Conservation (phyloP, 2,888 invertebrate species). For the Folsomia candida region DNA sequence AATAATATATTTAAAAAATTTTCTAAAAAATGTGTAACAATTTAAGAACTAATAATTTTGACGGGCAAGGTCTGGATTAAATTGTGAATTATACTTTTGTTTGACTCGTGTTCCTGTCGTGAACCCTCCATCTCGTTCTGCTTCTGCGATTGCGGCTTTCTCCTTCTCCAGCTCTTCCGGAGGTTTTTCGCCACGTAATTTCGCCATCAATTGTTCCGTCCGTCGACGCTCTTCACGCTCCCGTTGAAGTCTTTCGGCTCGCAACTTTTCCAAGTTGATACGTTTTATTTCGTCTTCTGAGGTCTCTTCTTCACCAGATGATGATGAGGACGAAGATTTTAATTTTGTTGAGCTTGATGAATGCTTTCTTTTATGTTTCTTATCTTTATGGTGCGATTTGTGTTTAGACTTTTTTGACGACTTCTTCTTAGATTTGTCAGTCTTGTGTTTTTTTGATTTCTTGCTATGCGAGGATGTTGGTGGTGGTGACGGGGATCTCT, state of each 20-base stretch:
- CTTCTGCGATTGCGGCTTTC: conserved; percentile 6
- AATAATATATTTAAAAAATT: background rate
- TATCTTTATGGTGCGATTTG: conserved; percentile 52
- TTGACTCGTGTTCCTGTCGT: conserved; percentile 52
- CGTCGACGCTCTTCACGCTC: conserved; percentile 75
- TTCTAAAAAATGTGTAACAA: background rate
- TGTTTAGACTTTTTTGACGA: conserved; percentile 43
- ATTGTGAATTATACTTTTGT: conserved; percentile 92
- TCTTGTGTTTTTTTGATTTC: conserved; percentile 41
- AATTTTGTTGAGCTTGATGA: conserved; percentile 50
- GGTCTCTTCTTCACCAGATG: conserved; percentile 48
- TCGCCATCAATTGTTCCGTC: conserved; percentile 70
- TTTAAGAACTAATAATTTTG: conserved; percentile 62
- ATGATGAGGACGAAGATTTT: conserved; percentile 3
- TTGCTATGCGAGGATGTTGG: conserved; percentile 23
- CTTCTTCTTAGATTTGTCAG: conserved; percentile 52
- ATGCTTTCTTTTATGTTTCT: conserved; percentile 54
- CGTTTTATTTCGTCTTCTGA: conserved; percentile 53
- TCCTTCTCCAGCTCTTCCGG: conserved; percentile 22
- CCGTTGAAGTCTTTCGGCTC: conserved; percentile 74
- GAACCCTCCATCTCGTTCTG: background rate
- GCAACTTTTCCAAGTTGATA: conserved; percentile 64
- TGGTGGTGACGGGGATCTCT: conserved; percentile 20
- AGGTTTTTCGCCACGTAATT: conserved; percentile 61
- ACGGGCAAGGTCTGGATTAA: conserved; percentile 85